A percentile compares a stretch with the other conserved stretches of the same genome.
Evolutionary conservation across 2,113 vertebrate species (phyloP).

Genomic region (Riparia riparia): DNA sequence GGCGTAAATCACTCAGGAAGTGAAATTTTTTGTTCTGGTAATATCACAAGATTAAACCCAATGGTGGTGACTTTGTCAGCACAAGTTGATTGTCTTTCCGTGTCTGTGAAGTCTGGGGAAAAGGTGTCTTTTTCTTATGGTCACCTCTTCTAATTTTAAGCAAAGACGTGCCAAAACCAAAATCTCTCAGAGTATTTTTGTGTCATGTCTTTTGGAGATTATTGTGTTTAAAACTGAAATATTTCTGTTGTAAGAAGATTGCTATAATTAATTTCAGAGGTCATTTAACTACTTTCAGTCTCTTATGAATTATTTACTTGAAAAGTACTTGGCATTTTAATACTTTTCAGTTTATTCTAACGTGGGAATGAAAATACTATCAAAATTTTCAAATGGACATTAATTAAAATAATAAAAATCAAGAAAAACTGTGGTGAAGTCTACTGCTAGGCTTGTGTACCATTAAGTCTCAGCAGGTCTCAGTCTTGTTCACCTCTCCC

Average conservation of each 20-base stretch:
- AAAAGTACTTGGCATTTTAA: not conserved
- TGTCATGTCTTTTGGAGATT: not conserved
- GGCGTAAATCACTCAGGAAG: not conserved
- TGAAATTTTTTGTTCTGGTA: not conserved
- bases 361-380: not conserved
- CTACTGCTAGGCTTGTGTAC: not conserved
- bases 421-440: not conserved
- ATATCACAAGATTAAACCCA: not conserved
- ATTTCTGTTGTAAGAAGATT: not conserved
- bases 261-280: not conserved
- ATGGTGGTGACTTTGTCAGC: not conserved
- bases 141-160: not conserved
- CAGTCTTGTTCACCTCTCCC: not conserved
- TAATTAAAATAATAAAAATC: not conserved
- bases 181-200: not conserved
- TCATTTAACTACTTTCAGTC: not conserved
- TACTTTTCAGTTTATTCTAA: not conserved
- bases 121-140: not conserved
- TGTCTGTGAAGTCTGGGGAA: not conserved
- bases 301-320: not conserved
- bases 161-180: not conserved
- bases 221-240: not conserved
- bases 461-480: not conserved
- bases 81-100: fast-evolving
- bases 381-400: not conserved